Evolutionary conservation across 1,140 invertebrate species (phyloP).

Genomic region (Drosophila bocqueti): DNA sequence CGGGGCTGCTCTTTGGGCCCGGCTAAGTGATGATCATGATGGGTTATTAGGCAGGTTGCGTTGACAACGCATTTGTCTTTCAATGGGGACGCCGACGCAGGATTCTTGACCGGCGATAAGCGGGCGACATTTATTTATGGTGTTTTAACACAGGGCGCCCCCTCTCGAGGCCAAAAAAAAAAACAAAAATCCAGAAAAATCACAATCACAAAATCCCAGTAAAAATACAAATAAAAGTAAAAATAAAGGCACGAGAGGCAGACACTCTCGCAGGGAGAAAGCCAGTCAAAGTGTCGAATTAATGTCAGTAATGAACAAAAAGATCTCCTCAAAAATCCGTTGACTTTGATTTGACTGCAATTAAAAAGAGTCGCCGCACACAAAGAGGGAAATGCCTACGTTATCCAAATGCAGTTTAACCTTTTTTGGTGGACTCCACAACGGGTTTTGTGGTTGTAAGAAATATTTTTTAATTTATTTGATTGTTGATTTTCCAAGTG

Average conservation of each 20-base stretch:
- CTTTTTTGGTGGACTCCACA: constrained; percentile 54
- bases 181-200: background rate
- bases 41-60: constrained; percentile 83
- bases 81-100: constrained; percentile 72
- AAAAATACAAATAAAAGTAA: constrained; percentile 29
- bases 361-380: constrained; percentile 43
- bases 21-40: constrained; percentile 82
- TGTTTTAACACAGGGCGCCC: constrained; percentile 77
- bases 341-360: constrained; percentile 53
- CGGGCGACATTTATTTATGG: constrained; percentile 81
- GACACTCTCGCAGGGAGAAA: constrained; percentile 21
- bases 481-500: constrained; percentile 34
- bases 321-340: constrained; percentile 44
- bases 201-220: constrained; percentile 1
- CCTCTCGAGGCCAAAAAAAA: constrained; percentile 10
- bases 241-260: background rate
- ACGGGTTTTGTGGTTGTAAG: constrained; percentile 58
- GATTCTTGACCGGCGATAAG: constrained; percentile 67
- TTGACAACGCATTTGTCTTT: constrained; percentile 83
- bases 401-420: constrained; percentile 73
- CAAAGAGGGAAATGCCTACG: constrained; percentile 55
- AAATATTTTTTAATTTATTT: constrained; percentile 45
- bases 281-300: constrained; percentile 76
- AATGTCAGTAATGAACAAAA: constrained; percentile 69
- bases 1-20: constrained; percentile 35